phyloP scores from a whole-genome alignment of 2,113 vertebrate species.

The Cinclus cinclus region DNA sequence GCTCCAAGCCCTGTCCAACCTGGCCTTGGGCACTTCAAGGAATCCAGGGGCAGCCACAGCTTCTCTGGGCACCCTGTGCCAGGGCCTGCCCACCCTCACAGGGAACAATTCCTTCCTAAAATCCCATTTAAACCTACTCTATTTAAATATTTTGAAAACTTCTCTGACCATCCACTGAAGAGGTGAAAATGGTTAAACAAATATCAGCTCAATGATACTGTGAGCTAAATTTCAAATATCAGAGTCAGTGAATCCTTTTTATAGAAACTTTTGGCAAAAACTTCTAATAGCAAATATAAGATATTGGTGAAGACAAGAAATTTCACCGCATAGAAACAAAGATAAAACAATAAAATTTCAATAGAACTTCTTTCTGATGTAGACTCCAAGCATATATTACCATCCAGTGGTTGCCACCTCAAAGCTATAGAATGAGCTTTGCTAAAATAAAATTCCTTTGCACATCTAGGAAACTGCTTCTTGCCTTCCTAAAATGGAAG shows the following conservation, averaged over 20 bases:
- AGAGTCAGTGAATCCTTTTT: not conserved
- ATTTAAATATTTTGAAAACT: not conserved
- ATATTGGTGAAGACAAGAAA: not conserved
- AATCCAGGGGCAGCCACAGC: not conserved
- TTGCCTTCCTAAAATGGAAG: not conserved
- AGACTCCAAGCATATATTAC: not conserved
- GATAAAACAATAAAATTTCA: not conserved
- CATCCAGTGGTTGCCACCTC: not conserved
- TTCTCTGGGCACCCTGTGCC: not conserved
- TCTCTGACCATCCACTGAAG: not conserved
- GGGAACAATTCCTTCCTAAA: not conserved
- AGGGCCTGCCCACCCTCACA: not conserved
- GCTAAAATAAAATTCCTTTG: not conserved
- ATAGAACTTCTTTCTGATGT: not conserved
- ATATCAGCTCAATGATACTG: not conserved
- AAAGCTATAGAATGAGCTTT: not conserved
- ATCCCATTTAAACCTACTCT: not conserved
- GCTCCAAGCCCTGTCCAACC: fast-evolving
- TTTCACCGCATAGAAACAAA: not conserved
- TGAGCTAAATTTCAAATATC: not conserved
- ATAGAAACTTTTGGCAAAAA: not conserved
- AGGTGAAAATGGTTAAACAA: not conserved
- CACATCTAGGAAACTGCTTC: not conserved
- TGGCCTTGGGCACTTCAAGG: not conserved
- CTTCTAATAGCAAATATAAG: not conserved